phyloP scores from a whole-genome alignment of 2,113 vertebrate genomes.

The Rhinoptilus africanus region DNA sequence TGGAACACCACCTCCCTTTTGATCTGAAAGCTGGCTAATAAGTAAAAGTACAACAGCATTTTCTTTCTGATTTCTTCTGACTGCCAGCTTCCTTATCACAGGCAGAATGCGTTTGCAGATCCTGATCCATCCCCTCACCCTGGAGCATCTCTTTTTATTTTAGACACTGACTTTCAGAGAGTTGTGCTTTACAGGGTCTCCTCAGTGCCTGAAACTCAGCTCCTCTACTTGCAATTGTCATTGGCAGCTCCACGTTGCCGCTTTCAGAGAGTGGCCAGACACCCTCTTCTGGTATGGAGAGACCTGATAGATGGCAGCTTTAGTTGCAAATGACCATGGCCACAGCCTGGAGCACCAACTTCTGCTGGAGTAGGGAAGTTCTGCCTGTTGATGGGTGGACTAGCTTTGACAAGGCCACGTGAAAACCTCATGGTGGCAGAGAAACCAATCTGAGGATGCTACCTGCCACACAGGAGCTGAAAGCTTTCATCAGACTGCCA shows the following conservation, averaged over 20 bases:
- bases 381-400: not conserved
- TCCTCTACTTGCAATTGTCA: not conserved
- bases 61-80: not conserved
- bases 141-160: not conserved
- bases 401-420: not conserved
- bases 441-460: not conserved
- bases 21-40: not conserved
- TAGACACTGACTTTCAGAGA: not conserved
- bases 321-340: not conserved
- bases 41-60: not conserved
- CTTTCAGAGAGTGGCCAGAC: not conserved
- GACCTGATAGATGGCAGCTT: not conserved
- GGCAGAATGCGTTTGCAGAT: not conserved
- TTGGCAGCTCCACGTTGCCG: accelerated
- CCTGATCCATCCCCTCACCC: not conserved
- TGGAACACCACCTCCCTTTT: not conserved
- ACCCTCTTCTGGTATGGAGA: not conserved
- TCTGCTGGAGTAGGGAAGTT: not conserved
- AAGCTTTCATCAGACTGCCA: not conserved
- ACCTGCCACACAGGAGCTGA: not conserved
- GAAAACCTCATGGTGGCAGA: not conserved
- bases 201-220: not conserved
- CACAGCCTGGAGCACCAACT: not conserved
- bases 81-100: not conserved
- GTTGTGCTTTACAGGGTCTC: not conserved